A percentile compares a stretch with the other conserved stretches of the same genome.
Conservation (phyloP, 2,113 vertebrate species). For the Elanoides forficatus region DNA sequence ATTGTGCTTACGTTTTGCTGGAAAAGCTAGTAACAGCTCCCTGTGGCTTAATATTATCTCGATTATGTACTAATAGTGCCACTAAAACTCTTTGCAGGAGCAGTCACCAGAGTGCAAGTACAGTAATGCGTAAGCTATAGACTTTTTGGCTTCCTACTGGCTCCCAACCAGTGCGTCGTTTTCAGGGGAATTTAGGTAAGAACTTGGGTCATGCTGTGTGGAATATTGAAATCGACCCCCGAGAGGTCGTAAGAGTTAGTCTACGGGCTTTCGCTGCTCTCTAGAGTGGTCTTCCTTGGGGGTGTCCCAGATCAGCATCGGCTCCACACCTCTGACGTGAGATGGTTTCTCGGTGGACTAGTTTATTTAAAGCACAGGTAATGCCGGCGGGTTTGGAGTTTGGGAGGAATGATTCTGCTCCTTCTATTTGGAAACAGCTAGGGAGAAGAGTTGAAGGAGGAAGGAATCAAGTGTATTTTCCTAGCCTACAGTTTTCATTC, state of each 20-base stretch:
- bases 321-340: background rate
- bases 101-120: background rate
- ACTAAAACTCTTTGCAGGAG: background rate
- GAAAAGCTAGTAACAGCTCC: background rate
- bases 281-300: background rate
- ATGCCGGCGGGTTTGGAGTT: background rate
- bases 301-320: too few relatives aligned
- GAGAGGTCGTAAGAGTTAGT: background rate
- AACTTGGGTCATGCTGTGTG: background rate
- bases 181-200: background rate
- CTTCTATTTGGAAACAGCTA: background rate
- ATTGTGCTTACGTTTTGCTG: background rate
- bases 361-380: background rate
- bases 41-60: background rate
- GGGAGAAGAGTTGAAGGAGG: background rate
- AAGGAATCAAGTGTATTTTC: background rate
- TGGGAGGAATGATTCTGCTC: background rate
- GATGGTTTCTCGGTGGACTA: too few relatives aligned
- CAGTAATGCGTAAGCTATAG: background rate
- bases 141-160: background rate
- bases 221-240: background rate
- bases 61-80: too few relatives aligned
- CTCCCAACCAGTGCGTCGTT: fast-evolving
- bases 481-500: background rate
- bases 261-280: background rate